Base-by-base conservation (phyloP, 2,888 invertebrate species). In the Aporophyla lueneburgensis region DNA sequence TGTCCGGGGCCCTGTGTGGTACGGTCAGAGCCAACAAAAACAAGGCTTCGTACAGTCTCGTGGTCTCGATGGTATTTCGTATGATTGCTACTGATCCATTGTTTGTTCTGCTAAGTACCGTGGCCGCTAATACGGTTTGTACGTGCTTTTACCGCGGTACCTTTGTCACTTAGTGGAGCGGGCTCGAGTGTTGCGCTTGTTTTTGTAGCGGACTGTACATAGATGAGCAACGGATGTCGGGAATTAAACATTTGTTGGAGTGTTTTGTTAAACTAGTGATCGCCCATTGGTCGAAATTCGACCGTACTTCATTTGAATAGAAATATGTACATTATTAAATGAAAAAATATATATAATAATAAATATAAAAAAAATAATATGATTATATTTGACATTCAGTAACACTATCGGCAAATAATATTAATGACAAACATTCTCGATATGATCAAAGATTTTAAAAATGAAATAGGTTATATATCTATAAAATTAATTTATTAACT, bases 21-120 rank as follows among this genome's bases (percentile, higher is more conserved):
- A 90, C 89, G 91, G 90, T 89, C 83, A 79, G 88, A 81, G 92
- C 90, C 88, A 92, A 94, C 93, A 93, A 94, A 93, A 94, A 94
- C 93, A 93, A 80, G 83, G 74, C 68, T 79, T 78, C 79, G 77
- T 79, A 58, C 53, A 58, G 40, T 58, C 87, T 85, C 76, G 80
- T 21, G 40, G 63, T 68, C 88, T 86, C 74, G 77, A 88, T 89
- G 89, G 88, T 89, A 92, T 91, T 91, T 88, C 89, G 92, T 92
- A 91, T 92, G 93, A 92, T 92, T 90, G 93, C 94, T 93, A 94
- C 94, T 92, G 94, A 92, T 92, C 88, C 89, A 89, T 90, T 93
- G 93, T 96, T 96, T 95, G 93, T 92, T 91, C 93, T 93, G 92
- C 91, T 94, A 93, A 96, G 96, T 95, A 94, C 92, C 93, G 92